A percentile compares a stretch with the other conserved stretches of the same genome.
Conservation (phyloP, 2,113 vertebrate species). For the Erythrolamprus reginae region DNA sequence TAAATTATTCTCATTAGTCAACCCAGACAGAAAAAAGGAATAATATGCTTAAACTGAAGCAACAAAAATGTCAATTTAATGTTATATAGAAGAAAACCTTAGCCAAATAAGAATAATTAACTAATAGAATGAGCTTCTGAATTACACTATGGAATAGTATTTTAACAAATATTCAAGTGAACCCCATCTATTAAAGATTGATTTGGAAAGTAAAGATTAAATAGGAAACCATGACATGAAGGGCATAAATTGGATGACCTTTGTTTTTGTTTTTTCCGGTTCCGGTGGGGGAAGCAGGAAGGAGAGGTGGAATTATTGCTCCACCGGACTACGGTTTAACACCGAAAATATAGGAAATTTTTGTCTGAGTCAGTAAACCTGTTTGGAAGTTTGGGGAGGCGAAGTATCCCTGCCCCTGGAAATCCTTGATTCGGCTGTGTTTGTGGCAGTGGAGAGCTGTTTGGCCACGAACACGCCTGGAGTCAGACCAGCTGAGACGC, state of each 20-base stretch:
- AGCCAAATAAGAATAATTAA: conserved; percentile 33
- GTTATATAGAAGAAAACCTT: conserved; percentile 28
- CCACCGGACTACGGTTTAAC: too few relatives aligned
- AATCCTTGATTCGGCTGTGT: too few relatives aligned
- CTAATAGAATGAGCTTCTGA: conserved; percentile 41
- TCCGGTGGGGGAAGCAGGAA: too few relatives aligned
- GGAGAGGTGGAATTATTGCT: too few relatives aligned
- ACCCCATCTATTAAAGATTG: conserved; percentile 25
- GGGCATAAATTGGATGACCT: conserved; percentile 20
- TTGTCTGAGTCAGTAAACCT: too few relatives aligned
- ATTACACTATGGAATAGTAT: conserved; percentile 27
- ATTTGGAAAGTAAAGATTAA: conserved; percentile 43
- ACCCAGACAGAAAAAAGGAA: conserved; percentile 41
- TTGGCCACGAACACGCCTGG: too few relatives aligned
- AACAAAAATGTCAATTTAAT: conserved; percentile 53
- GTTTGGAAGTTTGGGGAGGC: too few relatives aligned
- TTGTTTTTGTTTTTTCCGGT: too few relatives aligned
- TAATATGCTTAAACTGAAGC: conserved; percentile 48
- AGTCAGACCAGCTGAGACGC: too few relatives aligned
- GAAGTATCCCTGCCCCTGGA: too few relatives aligned
- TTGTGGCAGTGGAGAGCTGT: too few relatives aligned
- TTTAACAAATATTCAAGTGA: conserved; percentile 36
- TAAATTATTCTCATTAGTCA: conserved; percentile 64
- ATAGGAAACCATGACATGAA: conserved; percentile 6
- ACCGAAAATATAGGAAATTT: too few relatives aligned